Evolutionary conservation across 2,797 vertebrate species (phyloP).

Genomic region (Strix occidentalis): DNA sequence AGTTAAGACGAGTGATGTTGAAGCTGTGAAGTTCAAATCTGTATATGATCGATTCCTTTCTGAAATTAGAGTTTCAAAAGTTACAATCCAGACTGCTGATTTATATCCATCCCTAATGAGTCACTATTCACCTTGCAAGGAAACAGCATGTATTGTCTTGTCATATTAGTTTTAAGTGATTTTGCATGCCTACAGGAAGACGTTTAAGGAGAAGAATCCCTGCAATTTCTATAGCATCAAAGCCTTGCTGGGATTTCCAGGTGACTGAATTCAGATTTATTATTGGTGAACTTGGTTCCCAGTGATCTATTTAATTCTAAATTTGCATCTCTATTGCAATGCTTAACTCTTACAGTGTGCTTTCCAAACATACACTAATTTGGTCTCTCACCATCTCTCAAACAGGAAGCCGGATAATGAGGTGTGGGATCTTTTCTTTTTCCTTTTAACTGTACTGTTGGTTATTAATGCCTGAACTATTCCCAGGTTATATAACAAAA

Average conservation of each 20-base stretch:
- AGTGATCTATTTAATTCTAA: constrained; percentile 38
- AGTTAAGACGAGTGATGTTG: not conserved
- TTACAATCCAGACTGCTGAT: not conserved
- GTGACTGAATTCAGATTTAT: constrained; percentile 45
- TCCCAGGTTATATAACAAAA: not conserved
- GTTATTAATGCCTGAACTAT: not conserved
- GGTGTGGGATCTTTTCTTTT: not conserved
- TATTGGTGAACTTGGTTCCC: constrained; percentile 57
- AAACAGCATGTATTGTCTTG: not conserved
- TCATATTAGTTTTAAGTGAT: not conserved
- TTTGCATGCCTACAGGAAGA: constrained; percentile 12
- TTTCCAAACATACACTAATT: constrained; percentile 55
- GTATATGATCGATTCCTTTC: not conserved
- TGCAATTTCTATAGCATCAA: constrained; percentile 26
- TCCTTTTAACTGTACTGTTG: not conserved
- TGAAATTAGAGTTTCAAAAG: not conserved
- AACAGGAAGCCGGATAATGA: constrained; percentile 41
- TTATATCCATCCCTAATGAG: not conserved
- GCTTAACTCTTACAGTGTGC: constrained; percentile 1
- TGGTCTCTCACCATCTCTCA: not conserved
- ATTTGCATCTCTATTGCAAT: constrained; percentile 58
- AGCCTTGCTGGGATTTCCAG: constrained; percentile 30
- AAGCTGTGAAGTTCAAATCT: not conserved
- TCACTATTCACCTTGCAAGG: not conserved
- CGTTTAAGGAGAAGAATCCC: constrained; percentile 5